phyloP scores from a whole-genome alignment of 2,888 invertebrate species.

The Spodoptera littoralis region DNA sequence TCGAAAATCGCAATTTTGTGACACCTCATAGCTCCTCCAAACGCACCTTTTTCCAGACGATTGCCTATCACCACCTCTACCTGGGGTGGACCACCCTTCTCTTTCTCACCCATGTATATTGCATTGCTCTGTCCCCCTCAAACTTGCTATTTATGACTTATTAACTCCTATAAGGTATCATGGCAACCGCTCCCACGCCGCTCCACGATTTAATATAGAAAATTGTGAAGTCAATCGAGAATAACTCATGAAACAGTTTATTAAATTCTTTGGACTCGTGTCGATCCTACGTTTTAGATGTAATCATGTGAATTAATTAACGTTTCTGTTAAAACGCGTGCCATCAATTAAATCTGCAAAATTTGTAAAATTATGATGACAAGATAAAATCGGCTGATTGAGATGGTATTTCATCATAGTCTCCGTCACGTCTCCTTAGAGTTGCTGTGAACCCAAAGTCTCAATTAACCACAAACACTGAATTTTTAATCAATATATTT shows the following conservation, averaged over 20 bases:
- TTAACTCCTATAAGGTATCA: constrained; percentile 88
- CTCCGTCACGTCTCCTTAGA: no score
- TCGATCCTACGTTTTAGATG: constrained; percentile 40
- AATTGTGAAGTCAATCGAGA: constrained; percentile 84
- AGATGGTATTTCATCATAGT: no score
- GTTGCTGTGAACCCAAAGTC: no score
- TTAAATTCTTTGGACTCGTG: constrained; percentile 79
- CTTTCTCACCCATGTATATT: constrained; percentile 60
- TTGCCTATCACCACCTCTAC: constrained; percentile 82
- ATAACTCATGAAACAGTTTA: constrained; percentile 80
- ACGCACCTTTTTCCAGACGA: constrained; percentile 87
- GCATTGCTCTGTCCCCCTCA: constrained; percentile 69
- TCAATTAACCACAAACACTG: no score
- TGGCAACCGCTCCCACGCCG: constrained; percentile 82
- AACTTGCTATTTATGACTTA: constrained; percentile 86
- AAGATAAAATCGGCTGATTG: no score
- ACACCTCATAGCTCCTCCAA: constrained; percentile 80
- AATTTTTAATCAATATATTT: no score
- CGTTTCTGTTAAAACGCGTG: background rate
- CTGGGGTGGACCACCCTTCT: constrained; percentile 74
- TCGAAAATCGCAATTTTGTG: constrained; percentile 74
- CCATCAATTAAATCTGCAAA: background rate
- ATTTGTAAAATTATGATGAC: background rate
- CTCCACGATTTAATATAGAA: constrained; percentile 84
- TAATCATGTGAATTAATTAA: constrained; percentile 32